Percentiles rank a stretch among this genome's conserved stretches.
phyloP scores from a whole-genome alignment of 2,888 invertebrate species.

The Tricholauxania praeusta region DNA sequence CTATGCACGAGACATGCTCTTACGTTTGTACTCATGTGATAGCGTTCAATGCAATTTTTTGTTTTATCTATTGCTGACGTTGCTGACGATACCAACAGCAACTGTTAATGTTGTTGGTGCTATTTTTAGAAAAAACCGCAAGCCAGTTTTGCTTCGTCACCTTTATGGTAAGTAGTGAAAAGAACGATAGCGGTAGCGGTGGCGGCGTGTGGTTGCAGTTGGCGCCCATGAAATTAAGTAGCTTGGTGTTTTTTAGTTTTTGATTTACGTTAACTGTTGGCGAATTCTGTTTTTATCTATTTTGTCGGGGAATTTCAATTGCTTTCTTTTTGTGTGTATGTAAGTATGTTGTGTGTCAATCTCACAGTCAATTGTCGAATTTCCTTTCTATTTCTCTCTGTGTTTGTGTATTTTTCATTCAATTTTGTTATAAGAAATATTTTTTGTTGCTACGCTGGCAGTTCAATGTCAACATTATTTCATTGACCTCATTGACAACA shows the following conservation, averaged over 20 bases:
- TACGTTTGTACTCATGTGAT: slow-evolving; percentile 31
- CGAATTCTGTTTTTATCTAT: neutral
- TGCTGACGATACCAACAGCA: slow-evolving; percentile 25
- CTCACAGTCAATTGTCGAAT: neutral
- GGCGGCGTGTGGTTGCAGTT: slow-evolving; percentile 5
- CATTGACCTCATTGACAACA: slow-evolving; percentile 48
- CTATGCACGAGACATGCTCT: slow-evolving; percentile 27
- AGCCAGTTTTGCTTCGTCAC: slow-evolving; percentile 26
- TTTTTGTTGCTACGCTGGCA: slow-evolving; percentile 29
- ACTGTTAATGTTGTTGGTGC: slow-evolving; percentile 5
- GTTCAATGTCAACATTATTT: slow-evolving; percentile 51
- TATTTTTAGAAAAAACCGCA: slow-evolving; percentile 41
- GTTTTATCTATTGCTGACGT: slow-evolving; percentile 25
- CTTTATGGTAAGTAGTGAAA: neutral
- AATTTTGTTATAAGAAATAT: neutral
- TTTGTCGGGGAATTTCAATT: neutral
- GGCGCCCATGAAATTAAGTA: slow-evolving; percentile 42
- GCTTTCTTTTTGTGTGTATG: neutral
- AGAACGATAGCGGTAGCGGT: neutral
- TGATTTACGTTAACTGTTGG: neutral
- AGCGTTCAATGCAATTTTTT: slow-evolving; percentile 48
- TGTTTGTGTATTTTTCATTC: neutral
- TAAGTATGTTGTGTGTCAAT: too few relatives aligned
- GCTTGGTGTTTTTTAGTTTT: neutral
- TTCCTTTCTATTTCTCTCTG: neutral